A percentile compares a stretch with the other conserved stretches of the same genome.
These are phyloP conservation scores for Dipus sagitta DNA, from an alignment of 2,797 vertebrate genomes.

Conservation along the genomic window DNA sequence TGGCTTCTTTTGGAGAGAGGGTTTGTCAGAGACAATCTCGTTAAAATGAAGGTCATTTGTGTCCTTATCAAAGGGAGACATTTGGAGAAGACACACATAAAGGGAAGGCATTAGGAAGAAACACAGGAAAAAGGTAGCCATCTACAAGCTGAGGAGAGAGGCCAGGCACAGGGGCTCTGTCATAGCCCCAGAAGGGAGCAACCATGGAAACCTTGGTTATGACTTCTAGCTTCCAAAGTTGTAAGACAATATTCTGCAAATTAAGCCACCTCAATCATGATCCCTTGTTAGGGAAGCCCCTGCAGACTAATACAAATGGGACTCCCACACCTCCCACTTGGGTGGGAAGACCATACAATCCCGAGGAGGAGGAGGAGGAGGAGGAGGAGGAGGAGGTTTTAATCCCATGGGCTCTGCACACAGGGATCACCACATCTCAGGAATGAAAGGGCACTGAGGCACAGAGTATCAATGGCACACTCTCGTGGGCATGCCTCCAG, in stretches of 20 bases:
- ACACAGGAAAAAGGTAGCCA: background rate
- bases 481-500: no score
- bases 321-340: background rate
- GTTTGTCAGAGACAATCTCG: background rate
- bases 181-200: no score
- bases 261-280: no score
- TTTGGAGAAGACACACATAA: background rate
- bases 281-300: background rate
- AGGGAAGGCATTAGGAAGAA: background rate
- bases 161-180: accelerated
- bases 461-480: no score
- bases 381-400: no score
- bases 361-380: no score
- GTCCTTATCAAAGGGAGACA: background rate
- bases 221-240: background rate
- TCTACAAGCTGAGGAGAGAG: no score
- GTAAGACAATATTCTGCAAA: background rate
- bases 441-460: no score
- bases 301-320: background rate
- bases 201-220: background rate
- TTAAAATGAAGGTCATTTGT: no score
- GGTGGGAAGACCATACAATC: background rate
- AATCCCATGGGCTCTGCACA: no score
- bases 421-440: no score
- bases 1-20: background rate